Conservation (phyloP, 1,140 invertebrate species). For the Lepidurus couesii region DNA sequence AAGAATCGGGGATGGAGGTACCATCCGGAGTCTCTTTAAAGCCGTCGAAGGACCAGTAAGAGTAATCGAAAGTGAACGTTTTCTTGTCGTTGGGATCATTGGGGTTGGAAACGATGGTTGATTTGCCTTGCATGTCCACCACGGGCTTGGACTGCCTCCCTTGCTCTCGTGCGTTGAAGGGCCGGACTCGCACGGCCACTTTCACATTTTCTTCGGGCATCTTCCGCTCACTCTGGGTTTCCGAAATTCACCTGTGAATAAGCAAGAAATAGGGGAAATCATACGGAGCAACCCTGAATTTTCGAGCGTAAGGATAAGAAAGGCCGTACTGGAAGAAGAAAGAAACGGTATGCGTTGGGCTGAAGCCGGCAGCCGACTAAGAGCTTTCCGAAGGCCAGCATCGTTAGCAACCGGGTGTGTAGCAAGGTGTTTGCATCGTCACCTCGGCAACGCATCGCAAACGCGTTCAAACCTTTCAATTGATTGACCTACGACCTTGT, state of each 20-base stretch:
- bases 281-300: too few relatives aligned
- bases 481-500: slow-evolving; percentile 1
- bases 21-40: slow-evolving; percentile 49
- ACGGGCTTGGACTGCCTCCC: slow-evolving; percentile 52
- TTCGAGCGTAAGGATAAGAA: not conserved
- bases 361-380: not conserved
- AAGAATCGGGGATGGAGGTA: slow-evolving; percentile 46
- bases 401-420: slow-evolving; percentile 3
- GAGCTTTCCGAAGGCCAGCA: slow-evolving; percentile 8
- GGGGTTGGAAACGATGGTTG: slow-evolving; percentile 52
- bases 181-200: slow-evolving; percentile 56
- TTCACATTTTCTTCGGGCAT: slow-evolving; percentile 12
- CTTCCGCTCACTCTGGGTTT: not conserved
- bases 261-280: not conserved
- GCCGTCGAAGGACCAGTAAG: slow-evolving; percentile 60
- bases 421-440: slow-evolving; percentile 3
- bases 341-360: not conserved
- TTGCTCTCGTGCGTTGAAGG: slow-evolving; percentile 57
- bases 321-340: not conserved
- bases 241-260: not conserved
- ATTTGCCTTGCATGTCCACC: slow-evolving; percentile 52
- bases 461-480: not conserved
- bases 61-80: slow-evolving; percentile 55
- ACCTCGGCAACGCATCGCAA: not conserved
- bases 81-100: slow-evolving; percentile 47